Evolutionary conservation across 1,140 invertebrate species (phyloP).

Genomic region (honey bee (Apis mellifera)): DNA sequence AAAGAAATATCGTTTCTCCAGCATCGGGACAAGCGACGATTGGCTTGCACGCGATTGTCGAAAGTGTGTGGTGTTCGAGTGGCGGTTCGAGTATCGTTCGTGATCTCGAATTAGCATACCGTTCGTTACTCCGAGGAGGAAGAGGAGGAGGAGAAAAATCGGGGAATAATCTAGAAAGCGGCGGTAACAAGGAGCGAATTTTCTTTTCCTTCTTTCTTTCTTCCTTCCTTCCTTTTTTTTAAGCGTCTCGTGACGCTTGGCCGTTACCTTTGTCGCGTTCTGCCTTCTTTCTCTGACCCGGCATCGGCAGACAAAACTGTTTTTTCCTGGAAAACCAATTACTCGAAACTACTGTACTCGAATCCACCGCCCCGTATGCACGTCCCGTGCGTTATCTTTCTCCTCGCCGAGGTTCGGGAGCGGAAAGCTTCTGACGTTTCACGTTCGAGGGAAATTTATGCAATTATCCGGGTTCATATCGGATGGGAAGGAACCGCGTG

Average conservation of each 20-base stretch:
- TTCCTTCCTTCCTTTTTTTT: neutral
- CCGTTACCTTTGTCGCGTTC: conserved; percentile 25
- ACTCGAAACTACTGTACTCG: neutral
- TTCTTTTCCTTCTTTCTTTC: neutral
- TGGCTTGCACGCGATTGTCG: neutral
- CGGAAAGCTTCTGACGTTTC: too few species aligned
- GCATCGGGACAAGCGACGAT: neutral
- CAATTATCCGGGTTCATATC: neutral
- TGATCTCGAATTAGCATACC: conserved; percentile 49
- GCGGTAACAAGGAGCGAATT: neutral
- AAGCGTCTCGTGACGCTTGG: conserved; percentile 11
- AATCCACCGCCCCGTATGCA: conserved; percentile 8
- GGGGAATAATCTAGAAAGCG: conserved; percentile 19
- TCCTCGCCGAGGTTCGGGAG: too few species aligned
- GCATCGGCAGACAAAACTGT: conserved; percentile 13
- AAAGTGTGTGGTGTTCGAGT: neutral
- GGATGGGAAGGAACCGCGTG: too few species aligned
- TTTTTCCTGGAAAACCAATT: conserved; percentile 43
- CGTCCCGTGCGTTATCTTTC: too few species aligned
- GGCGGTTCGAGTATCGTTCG: neutral
- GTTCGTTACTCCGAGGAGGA: conserved; percentile 50
- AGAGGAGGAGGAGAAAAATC: neutral
- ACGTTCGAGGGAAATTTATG: neutral
- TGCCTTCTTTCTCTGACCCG: conserved; percentile 6
- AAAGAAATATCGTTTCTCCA: conserved; percentile 23